Evolutionary conservation across 2,113 vertebrate species (phyloP).

Genomic region (Glareola pratincola): DNA sequence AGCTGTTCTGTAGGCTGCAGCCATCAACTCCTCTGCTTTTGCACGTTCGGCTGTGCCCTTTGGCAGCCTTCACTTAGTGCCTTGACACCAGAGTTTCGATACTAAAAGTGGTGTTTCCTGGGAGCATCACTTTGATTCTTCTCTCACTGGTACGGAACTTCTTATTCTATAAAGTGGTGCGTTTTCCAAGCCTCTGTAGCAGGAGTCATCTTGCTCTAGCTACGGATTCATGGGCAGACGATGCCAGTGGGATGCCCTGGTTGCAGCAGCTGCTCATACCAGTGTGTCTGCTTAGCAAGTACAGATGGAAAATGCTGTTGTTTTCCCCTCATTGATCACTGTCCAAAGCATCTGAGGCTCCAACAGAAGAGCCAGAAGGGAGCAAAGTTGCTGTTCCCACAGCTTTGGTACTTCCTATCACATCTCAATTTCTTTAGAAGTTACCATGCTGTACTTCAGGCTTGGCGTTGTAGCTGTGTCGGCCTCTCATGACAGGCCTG

Average conservation of each 20-base stretch:
- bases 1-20: background rate
- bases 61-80: background rate
- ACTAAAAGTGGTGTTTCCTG: background rate
- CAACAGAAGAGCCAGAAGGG: background rate
- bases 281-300: background rate
- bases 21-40: background rate
- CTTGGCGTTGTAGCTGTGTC: background rate
- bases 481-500: background rate
- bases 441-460: fast-evolving
- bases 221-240: background rate
- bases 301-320: background rate
- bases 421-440: background rate
- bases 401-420: background rate
- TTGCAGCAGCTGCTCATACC: background rate
- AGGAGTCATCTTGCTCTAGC: background rate
- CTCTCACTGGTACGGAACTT: background rate
- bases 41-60: background rate
- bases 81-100: background rate
- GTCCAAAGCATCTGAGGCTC: slow-evolving; percentile 12
- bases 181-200: background rate
- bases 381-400: background rate
- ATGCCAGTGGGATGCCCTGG: background rate
- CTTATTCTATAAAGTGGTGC: background rate
- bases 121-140: background rate
- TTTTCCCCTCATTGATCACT: background rate